Evolutionary conservation across 2,113 vertebrate genomes (phyloP).

Genomic region (Tylochromis polylepis): DNA sequence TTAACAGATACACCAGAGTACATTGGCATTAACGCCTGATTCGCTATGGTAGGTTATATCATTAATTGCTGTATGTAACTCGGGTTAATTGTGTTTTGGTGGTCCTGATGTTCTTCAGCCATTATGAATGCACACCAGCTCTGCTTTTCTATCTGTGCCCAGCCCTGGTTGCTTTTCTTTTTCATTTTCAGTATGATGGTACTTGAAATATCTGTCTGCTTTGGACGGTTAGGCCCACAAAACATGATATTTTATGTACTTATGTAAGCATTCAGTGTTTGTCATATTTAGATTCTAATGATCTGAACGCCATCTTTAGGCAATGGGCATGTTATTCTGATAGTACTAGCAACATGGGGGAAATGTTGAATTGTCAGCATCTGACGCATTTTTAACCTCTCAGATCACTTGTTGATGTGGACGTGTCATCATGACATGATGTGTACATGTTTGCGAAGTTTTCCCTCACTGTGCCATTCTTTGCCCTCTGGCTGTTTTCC

Average conservation of each 20-base stretch:
- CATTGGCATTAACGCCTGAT: background rate
- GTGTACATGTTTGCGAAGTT: background rate
- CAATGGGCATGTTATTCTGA: background rate
- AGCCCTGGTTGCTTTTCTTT: background rate
- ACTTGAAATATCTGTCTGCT: background rate
- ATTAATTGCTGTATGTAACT: background rate
- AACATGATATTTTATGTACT: background rate
- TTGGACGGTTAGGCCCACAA: background rate
- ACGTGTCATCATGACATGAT: background rate
- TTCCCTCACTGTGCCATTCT: background rate
- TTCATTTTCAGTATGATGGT: background rate
- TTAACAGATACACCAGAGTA: background rate
- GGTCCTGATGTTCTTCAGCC: background rate
- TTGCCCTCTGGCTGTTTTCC: background rate
- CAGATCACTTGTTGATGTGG: background rate
- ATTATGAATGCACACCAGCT: background rate
- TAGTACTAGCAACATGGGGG: background rate
- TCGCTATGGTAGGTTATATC: background rate
- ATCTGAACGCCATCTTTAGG: accelerated
- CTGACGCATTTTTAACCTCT: background rate
- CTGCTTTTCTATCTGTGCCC: background rate
- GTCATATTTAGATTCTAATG: background rate
- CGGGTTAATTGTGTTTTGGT: background rate
- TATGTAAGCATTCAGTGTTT: background rate
- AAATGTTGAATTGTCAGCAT: background rate